Base-by-base conservation (phyloP, 1,140 invertebrate species). In the Drosophila sucinea region DNA sequence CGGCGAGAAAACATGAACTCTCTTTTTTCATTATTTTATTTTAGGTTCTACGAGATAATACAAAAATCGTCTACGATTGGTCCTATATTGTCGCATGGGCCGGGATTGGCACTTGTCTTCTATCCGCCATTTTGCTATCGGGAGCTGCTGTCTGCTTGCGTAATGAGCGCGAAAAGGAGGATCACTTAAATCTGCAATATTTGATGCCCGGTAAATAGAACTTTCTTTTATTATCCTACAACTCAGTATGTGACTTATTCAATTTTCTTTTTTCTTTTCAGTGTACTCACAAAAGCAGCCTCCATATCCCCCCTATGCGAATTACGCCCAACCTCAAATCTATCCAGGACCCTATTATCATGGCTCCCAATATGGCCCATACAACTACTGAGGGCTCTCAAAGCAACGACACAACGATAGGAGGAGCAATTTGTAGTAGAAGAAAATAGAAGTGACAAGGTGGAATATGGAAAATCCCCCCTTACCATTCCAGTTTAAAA, bases 111-210 rank as follows among this genome's bases (percentile, higher is more conserved):
- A 96, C 97, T 93, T 95, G 96, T 86, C 94, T 98, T 80, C 93
- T 98, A 86, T 96, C 97, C 79, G 96, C 97, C 93, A 96, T 98
- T 91, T 95, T 98, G 91, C 97, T 98, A 93, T 97, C 97, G 79
- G 96, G 96, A 81, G 96, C 97, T 77, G 97, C 97, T 82, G 96
- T 98, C 93, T 98, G 97, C 93, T 95, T 98, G 92, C 94, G 97
- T 92, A 96, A 96, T 92, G 97, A 98, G 93, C 95, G 96, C 92
- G 97, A 98, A 93, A 95, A 96, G 92, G 97, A 98, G 93, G 97
- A 98, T 93, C 96, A 97, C 92, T 96, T 98, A 94, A 98, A 98
- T 94, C 97, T 98, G 96, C 97, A 98, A 94, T 98, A 98, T 94
- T 94, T 98, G 93, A 98, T 98, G 98, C 98, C 97, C 93, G 97